Evolutionary conservation across 1,140 invertebrate genomes (phyloP).

Genomic region (Melitaea cinxia): DNA sequence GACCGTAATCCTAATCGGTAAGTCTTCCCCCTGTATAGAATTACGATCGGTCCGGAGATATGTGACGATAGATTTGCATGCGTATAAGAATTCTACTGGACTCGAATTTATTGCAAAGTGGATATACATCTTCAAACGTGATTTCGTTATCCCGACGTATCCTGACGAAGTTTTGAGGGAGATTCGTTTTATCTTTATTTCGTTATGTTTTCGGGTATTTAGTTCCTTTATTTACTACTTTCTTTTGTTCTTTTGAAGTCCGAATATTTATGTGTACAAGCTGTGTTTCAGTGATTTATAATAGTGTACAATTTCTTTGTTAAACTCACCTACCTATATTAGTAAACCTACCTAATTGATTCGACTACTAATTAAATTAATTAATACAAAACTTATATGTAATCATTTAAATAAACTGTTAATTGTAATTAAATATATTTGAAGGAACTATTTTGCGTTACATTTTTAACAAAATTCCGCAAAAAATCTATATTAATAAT

Average conservation of each 20-base stretch:
- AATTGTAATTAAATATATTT: too few relatives aligned
- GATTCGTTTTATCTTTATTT: not conserved
- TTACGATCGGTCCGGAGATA: constrained; percentile 37
- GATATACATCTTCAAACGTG: constrained; percentile 11
- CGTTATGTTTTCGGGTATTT: not conserved
- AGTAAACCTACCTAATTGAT: too few relatives aligned
- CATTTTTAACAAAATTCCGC: too few relatives aligned
- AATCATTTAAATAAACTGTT: too few relatives aligned
- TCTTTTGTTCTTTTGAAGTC: not conserved
- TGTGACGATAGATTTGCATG: constrained; percentile 31
- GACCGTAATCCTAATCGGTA: constrained; percentile 27
- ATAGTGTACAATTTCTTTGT: too few relatives aligned
- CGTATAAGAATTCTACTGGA: constrained; percentile 16
- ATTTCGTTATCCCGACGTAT: constrained; percentile 1
- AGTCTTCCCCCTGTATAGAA: constrained; percentile 36
- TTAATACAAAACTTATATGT: too few relatives aligned
- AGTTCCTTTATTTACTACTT: not conserved
- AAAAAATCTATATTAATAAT: too few relatives aligned
- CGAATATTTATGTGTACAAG: not conserved
- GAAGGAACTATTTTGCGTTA: too few relatives aligned
- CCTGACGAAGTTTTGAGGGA: not conserved
- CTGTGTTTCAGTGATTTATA: not conserved
- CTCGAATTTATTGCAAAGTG: constrained; percentile 15
- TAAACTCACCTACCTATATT: too few relatives aligned
- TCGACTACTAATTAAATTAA: too few relatives aligned